Conservation (phyloP, 2,797 vertebrate species). For the Glossophaga mutica region DNA sequence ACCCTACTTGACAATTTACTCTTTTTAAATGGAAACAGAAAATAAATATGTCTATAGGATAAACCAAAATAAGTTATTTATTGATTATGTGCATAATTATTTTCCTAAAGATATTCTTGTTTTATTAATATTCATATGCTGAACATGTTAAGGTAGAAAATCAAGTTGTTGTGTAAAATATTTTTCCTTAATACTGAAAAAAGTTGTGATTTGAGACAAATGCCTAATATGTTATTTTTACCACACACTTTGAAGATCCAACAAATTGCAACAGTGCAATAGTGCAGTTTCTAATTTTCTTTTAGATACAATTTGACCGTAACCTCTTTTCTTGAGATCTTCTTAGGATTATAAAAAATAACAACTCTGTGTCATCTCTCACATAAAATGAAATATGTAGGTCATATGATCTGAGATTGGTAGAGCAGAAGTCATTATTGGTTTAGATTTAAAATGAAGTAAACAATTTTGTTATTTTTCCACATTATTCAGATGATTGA, state of each 20-base stretch:
- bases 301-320: neutral
- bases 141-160: neutral
- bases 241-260: neutral
- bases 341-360: neutral
- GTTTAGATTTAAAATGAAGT: conserved; percentile 33
- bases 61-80: neutral
- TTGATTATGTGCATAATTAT: neutral
- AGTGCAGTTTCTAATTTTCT: neutral
- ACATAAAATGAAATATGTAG: neutral
- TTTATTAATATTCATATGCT: conserved; percentile 7
- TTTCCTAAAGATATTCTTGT: neutral
- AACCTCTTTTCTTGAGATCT: neutral
- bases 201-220: neutral
- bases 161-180: neutral
- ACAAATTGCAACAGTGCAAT: neutral
- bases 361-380: neutral
- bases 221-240: neutral
- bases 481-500: neutral
- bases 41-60: neutral
- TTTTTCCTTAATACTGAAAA: neutral
- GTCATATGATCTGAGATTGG: neutral
- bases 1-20: neutral
- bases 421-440: neutral
- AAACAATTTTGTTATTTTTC: neutral
- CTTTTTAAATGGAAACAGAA: neutral